phyloP scores from a whole-genome alignment of 2,888 invertebrate genomes.

The Ommatoiulus sabulosus region DNA sequence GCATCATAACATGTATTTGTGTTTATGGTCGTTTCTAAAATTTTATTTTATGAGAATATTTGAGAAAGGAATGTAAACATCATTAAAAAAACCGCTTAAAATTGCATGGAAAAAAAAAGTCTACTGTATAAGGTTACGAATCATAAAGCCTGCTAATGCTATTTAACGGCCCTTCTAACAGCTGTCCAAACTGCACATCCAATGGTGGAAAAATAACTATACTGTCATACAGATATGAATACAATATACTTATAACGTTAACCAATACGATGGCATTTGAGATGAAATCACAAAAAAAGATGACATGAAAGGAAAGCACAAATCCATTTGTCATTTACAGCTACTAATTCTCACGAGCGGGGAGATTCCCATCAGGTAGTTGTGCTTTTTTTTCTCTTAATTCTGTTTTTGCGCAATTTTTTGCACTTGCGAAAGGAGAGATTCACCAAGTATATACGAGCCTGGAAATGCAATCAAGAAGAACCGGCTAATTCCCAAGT shows the following conservation, averaged over 20 bases:
- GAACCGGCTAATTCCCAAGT: not conserved
- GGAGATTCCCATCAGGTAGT: not conserved
- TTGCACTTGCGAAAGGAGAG: not conserved
- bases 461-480: not conserved
- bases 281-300: constrained; percentile 13
- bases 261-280: not conserved
- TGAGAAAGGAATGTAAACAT: too few relatives aligned
- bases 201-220: too few relatives aligned
- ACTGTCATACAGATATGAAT: too few relatives aligned
- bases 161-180: too few relatives aligned
- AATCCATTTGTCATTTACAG: constrained; percentile 5
- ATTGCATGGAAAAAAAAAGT: too few relatives aligned
- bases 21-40: too few relatives aligned
- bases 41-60: too few relatives aligned
- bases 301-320: not conserved
- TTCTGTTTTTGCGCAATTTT: not conserved
- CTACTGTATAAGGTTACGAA: too few relatives aligned
- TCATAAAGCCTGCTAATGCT: too few relatives aligned
- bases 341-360: not conserved
- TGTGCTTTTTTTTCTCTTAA: not conserved
- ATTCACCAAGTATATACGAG: not conserved
- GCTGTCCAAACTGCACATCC: too few relatives aligned
- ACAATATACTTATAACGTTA: not conserved
- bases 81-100: too few relatives aligned
- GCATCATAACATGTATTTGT: too few relatives aligned